These are phyloP conservation scores for Calidris pugnax DNA, from an alignment of 2,113 vertebrate genomes.

Conservation along the genomic window DNA sequence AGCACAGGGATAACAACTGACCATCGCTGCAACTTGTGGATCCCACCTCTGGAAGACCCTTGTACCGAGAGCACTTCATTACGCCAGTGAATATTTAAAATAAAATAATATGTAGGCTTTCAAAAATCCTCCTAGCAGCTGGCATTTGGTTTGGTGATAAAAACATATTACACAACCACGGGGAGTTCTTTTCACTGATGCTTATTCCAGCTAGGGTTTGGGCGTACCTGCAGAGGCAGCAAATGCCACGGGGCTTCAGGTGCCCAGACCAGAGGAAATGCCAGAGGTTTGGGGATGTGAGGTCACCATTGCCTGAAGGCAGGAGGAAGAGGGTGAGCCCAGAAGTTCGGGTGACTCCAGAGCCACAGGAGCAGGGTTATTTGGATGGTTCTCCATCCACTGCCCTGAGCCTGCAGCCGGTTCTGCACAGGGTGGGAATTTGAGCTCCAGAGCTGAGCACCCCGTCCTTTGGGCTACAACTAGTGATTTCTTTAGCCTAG, in stretches of 20 bases:
- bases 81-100: background rate
- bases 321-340: background rate
- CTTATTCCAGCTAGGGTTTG: background rate
- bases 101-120: accelerated
- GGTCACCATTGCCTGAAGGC: background rate
- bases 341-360: background rate
- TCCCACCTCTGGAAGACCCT: background rate
- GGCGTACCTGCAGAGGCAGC: background rate
- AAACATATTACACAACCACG: background rate
- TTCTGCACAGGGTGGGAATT: no score
- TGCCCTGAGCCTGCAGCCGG: background rate
- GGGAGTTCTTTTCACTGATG: background rate
- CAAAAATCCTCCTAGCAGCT: background rate
- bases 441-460: background rate
- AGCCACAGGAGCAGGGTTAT: background rate
- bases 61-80: accelerated
- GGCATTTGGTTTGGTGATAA: background rate
- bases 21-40: background rate
- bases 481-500: background rate
- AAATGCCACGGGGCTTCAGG: background rate
- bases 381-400: accelerated
- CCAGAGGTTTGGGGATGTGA: no score
- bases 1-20: background rate
- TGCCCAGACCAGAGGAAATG: background rate
- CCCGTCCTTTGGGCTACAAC: background rate